Evolutionary conservation across 1,140 invertebrate species (phyloP), one percentile per base, ranked within the genome.

Genomic region (Saccostrea glomerata): DNA sequence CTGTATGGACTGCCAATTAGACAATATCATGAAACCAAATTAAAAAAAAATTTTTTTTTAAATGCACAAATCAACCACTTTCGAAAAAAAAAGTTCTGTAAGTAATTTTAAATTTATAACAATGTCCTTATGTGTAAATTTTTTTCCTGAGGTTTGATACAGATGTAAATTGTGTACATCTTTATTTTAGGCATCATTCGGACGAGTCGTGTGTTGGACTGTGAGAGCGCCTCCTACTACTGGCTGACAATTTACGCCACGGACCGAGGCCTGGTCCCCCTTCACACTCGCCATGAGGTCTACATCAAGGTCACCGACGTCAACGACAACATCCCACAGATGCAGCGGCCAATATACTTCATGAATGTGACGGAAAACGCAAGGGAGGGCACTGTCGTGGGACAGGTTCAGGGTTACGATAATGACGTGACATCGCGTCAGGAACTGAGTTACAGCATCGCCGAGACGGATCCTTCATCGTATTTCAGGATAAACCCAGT

Each of bases 231-330:
- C 91, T 95, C 96, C 23, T 97, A 97, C 93, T 99, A 98, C 95
- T 99, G 98, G 98, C 95, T 99, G 58, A 98, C 98, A 0, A 96
- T 99, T 63, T 97, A 97, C 93, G 98, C 98, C 2, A 97, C 98
- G 93, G 98, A 99, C 95, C 96, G 97, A 89, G 98, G 97, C 0
- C 96, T 98, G 15, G 97, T 98, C 30, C 98, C 98, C 2, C 95
- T 98, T 4, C 97, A 97, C 93, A 96, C 97, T 55, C 90, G 93
- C 54, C 91, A 94, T 70, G 94, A 95, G 87, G 97, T 99, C n/a
- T 98, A 97, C 94, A 96, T 99, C 56, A 96, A 97, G 93, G 97
- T 99, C 82, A 94, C 97, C 73, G 98, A 99, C 95, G 97, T 97
- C 92, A 99, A 99, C 95, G 98, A 99, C 95, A 98, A 99, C 95